Base-by-base conservation (phyloP, 2,113 vertebrate genomes). In the Polyodon spathula region DNA sequence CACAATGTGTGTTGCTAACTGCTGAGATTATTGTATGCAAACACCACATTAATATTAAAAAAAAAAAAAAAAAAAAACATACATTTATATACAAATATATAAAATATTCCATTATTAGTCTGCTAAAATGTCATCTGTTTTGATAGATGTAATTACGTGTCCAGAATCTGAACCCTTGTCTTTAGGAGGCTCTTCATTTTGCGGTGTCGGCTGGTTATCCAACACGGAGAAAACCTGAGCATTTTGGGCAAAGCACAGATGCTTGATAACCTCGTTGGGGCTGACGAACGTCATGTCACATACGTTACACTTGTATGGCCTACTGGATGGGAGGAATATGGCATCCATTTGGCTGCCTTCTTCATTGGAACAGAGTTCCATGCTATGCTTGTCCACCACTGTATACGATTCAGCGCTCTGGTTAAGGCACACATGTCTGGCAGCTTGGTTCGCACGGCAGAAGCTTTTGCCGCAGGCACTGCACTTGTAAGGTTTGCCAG, bases 401-500 rank as follows among this genome's bases (percentile, higher is more conserved):
- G 94, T 97, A 84, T 96, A 98, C 0, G 91, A 88, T 71, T 98
- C 95, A 17, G 90, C 86, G 60, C 93, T 92, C 84, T 97, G 94
- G 80, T 93, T 96, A 77, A 97, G 88, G 83, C 96, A 99, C 76
- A 97, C 95, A 4, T 99, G 97, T 53, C 97, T 90, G 1, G 97
- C 94, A 0, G 95, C 97, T 85, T 98, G 97, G 79, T 97, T 99
- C 77, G 97, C 97, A 14, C 97, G 83, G 76, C 94, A 98, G 71
- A 99, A 99, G 82, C 94, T 98, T 85, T 99, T 99, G 60, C 97
- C 94, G 1, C 97, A 98, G 2, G 95, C 93, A 65, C 93, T 95
- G 79, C 97, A 99, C 51, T 95, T 97, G 83, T 95, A 99, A 54
- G 97, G 97, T 71, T 99, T 99, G 27, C 97, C 97, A 0, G 97